Evolutionary conservation across 1,140 invertebrate species (phyloP).

Genomic region (Stratiolaelaps scimitus): DNA sequence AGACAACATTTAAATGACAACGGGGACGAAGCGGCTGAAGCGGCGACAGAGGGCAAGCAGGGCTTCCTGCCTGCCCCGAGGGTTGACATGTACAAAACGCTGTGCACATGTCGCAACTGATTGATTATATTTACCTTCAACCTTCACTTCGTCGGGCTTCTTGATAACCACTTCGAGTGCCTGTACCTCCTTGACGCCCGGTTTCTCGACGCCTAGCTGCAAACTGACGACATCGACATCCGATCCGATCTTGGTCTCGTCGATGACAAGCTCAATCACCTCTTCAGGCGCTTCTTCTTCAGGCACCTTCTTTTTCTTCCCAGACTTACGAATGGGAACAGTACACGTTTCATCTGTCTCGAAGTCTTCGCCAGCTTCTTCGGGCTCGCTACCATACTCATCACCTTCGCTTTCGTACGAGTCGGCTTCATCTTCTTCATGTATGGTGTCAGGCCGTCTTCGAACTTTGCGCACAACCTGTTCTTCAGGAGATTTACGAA

Average conservation of each 20-base stretch:
- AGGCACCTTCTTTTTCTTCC: conserved; percentile 25
- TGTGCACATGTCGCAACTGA: background rate
- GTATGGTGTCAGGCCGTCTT: background rate
- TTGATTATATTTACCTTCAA: conserved; percentile 40
- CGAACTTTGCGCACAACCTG: conserved; percentile 1
- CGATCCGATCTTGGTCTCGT: background rate
- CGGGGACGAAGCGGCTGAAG: no score
- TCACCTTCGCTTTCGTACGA: conserved; percentile 12
- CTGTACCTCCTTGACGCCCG: conserved; percentile 41
- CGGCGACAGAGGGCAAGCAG: no score
- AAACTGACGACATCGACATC: conserved; percentile 16
- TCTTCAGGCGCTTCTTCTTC: conserved; percentile 28
- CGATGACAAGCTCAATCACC: conserved; percentile 15
- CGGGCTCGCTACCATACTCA: background rate
- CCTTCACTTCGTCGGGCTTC: conserved; percentile 42
- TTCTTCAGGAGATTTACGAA: background rate
- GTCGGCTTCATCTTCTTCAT: conserved; percentile 7
- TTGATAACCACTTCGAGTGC: conserved; percentile 44
- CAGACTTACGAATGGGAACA: background rate
- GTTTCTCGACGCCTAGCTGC: conserved; percentile 30
- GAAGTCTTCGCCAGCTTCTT: conserved; percentile 11
- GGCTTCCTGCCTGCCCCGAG: no score
- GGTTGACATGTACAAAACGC: no score
- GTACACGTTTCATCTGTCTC: conserved; percentile 5
- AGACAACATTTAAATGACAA: no score